Evolutionary conservation across 2,888 invertebrate species (phyloP).

Genomic region (Dynastes maya): DNA sequence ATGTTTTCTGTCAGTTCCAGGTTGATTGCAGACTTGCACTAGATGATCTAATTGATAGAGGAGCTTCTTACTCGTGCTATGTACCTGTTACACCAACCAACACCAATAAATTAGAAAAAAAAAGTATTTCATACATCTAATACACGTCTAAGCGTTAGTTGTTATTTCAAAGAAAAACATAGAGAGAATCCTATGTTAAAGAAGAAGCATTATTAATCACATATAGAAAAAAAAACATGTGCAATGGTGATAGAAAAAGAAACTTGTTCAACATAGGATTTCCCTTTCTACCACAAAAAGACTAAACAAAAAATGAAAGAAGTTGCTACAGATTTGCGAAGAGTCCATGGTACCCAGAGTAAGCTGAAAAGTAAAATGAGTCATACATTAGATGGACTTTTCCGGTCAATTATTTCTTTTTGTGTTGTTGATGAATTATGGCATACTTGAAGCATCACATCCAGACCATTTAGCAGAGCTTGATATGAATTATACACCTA

Average conservation of each 20-base stretch:
- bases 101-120: slow-evolving; percentile 59
- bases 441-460: slow-evolving; percentile 79
- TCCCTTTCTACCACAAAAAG: slow-evolving; percentile 48
- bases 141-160: slow-evolving; percentile 47
- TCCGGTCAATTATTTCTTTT: slow-evolving; percentile 61
- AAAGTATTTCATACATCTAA: slow-evolving; percentile 32
- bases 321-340: slow-evolving; percentile 47
- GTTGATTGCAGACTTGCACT: slow-evolving; percentile 96
- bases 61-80: slow-evolving; percentile 96
- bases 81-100: slow-evolving; percentile 79
- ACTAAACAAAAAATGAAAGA: slow-evolving; percentile 44
- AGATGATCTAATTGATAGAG: slow-evolving; percentile 95
- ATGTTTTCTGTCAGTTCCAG: slow-evolving; percentile 86
- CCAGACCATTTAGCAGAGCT: slow-evolving; percentile 77
- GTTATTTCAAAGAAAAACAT: slow-evolving; percentile 40
- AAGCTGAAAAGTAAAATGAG: slow-evolving; percentile 54
- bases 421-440: slow-evolving; percentile 70
- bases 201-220: slow-evolving; percentile 48
- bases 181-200: slow-evolving; percentile 49
- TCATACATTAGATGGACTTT: slow-evolving; percentile 65
- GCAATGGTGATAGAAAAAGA: slow-evolving; percentile 40
- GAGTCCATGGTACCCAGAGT: slow-evolving; percentile 54
- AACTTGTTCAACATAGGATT: slow-evolving; percentile 46
- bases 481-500: slow-evolving; percentile 81
- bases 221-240: slow-evolving; percentile 25